Evolutionary conservation across 1,140 invertebrate species (phyloP).

Genomic region (Tetragnatha versicolor): DNA sequence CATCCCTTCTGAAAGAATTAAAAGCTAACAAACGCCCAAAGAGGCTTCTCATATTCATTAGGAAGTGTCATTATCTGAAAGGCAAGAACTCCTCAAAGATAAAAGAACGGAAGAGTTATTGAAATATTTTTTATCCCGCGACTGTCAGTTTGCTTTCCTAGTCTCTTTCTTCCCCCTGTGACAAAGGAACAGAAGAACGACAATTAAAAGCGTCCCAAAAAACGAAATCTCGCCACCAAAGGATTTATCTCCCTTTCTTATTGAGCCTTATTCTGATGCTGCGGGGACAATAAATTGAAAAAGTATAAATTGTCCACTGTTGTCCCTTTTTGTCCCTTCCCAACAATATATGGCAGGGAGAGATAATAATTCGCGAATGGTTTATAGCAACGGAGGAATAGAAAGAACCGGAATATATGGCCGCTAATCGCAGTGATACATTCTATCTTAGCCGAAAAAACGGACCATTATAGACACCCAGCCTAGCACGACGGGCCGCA

Average conservation of each 20-base stretch:
- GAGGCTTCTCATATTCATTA: too few relatives aligned
- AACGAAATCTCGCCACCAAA: not conserved
- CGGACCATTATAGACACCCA: conserved; percentile 40
- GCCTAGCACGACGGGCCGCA: conserved; percentile 31
- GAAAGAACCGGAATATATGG: conserved; percentile 19
- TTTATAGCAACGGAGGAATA: conserved; percentile 23
- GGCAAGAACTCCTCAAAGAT: too few relatives aligned
- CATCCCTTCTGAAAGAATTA: too few relatives aligned
- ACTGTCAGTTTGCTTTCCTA: too few relatives aligned
- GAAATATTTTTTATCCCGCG: too few relatives aligned
- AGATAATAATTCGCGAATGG: conserved; percentile 25
- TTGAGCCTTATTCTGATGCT: too few relatives aligned
- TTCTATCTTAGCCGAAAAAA: conserved; percentile 30
- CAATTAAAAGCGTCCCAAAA: not conserved
- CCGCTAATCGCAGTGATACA: conserved; percentile 35
- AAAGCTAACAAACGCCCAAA: too few relatives aligned
- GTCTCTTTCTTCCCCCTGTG: too few relatives aligned
- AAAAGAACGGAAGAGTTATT: too few relatives aligned
- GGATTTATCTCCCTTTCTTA: too few relatives aligned
- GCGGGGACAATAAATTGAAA: conserved; percentile 25
- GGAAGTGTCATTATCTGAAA: too few relatives aligned
- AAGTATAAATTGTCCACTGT: conserved; percentile 13
- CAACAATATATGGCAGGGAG: conserved; percentile 26
- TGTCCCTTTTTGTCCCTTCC: too few relatives aligned
- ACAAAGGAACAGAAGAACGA: not conserved